These are phyloP conservation scores for Drosophila parabipectinata DNA, from an alignment of 1,140 invertebrate species.

Conservation along the genomic window DNA sequence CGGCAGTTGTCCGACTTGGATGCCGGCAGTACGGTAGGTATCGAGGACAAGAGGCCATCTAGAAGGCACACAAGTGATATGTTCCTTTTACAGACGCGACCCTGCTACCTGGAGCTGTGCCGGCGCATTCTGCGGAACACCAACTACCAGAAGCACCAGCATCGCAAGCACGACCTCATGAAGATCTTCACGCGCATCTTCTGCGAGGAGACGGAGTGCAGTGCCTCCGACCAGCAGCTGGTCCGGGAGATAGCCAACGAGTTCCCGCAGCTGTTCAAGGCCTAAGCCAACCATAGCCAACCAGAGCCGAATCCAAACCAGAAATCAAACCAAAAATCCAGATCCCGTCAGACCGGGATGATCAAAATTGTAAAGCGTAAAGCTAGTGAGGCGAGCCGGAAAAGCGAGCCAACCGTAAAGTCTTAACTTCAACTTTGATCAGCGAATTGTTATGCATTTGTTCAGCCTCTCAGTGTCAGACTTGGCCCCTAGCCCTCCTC, in stretches of 20 bases:
- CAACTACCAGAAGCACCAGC: conserved; percentile 90
- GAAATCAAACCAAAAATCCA: background rate
- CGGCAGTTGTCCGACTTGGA: conserved; percentile 94
- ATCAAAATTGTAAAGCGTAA: conserved; percentile 68
- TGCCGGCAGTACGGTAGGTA: conserved; percentile 91
- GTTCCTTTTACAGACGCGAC: conserved; percentile 86
- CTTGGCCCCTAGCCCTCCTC: background rate
- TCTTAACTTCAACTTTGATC: conserved; percentile 37
- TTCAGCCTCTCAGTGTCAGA: conserved; percentile 14
- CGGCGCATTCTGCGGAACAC: conserved; percentile 91
- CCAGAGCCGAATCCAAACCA: conserved; percentile 4
- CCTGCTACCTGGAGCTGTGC: conserved; percentile 90
- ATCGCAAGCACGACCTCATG: conserved; percentile 90
- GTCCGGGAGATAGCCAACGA: conserved; percentile 92
- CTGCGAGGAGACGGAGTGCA: conserved; percentile 90
- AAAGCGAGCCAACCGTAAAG: conserved; percentile 55
- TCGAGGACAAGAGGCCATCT: too few relatives aligned
- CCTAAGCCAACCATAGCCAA: conserved; percentile 73
- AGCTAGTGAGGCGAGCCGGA: conserved; percentile 72
- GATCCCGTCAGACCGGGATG: background rate
- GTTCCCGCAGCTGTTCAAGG: conserved; percentile 93
- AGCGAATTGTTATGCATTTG: conserved; percentile 42
- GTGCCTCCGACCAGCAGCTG: conserved; percentile 89
- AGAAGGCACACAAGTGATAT: background rate
- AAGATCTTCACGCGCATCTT: conserved; percentile 93